Base-by-base conservation (phyloP, 2,797 vertebrate species). In the Anguilla obscura region DNA sequence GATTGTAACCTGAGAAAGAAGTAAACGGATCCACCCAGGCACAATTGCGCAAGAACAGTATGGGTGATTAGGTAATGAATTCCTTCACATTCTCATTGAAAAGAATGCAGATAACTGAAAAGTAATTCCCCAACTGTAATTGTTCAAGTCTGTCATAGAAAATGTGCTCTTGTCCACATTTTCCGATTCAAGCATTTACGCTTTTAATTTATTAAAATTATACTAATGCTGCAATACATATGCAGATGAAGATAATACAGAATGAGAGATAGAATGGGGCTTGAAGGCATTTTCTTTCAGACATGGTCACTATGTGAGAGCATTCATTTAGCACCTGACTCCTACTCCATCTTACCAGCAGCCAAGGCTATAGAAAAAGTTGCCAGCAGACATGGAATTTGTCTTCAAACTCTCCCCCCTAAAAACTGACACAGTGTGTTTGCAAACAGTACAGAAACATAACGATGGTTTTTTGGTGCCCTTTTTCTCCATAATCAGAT, bases 51-150 rank as follows among this genome's bases (percentile, higher is more conserved):
- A 79, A 79, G 33, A 79, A 79, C 74, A 40, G 74, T 79, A 40
- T 40, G 74, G 74, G 74, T 40, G 74, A 79, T 79, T 79, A 36
- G 74, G 74, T 36, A 40, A 79, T 79, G 30, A 79, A 79, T 71
- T 71, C 69, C 40, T 79, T 79, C 30, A 79, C 24, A 21, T 36
- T 12, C 36, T 79, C 33, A 18, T 40, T 18, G 14, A 40, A 79
- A 40, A 79, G 1, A 79, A 71, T 71, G 27, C 4, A 71, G 69
- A 71, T 30, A 12, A 71, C 10, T 71, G 7, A 33, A 71, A 71
- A 30, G 27, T 27, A 30, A 66, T 71, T 71, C 30, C 27, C 69
- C n/a, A 33, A 71, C 69, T 71, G 60, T 66, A 33, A 71, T 71
- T 71, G 69, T 27, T 71, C 27, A 71, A 71, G 12, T 71, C 69